Conservation (phyloP, 2,797 vertebrate species). For the Steatocranus sp. region DNA sequence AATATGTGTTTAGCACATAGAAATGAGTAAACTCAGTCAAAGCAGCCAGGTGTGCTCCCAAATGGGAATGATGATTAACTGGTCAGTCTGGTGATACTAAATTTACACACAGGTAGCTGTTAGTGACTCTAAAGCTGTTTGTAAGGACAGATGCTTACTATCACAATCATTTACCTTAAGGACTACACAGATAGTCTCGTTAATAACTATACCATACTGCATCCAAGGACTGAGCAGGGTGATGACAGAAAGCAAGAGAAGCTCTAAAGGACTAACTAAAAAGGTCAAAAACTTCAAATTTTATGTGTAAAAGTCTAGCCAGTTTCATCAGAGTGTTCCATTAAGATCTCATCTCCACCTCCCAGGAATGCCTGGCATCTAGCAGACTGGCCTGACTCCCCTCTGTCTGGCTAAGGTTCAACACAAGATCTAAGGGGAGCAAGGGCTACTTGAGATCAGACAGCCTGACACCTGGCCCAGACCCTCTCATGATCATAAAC, state of each 20-base stretch:
- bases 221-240: background rate
- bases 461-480: background rate
- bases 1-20: background rate
- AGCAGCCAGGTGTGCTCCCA: background rate
- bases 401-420: constrained; percentile 8
- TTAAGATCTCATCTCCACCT: constrained; percentile 25
- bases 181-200: background rate
- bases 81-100: background rate
- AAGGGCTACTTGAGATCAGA: constrained; percentile 20
- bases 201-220: background rate
- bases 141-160: background rate
- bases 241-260: background rate
- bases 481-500: constrained; percentile 3
- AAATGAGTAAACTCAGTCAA: background rate
- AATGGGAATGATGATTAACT: background rate
- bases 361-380: constrained; percentile 68
- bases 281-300: background rate
- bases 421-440: background rate
- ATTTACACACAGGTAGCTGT: background rate
- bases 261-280: background rate
- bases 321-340: constrained; percentile 22
- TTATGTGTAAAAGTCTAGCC: background rate
- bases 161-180: background rate
- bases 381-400: constrained; percentile 19
- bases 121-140: background rate